phyloP scores from a whole-genome alignment of 1,140 invertebrate genomes.

The Calephelis virginiensis region DNA sequence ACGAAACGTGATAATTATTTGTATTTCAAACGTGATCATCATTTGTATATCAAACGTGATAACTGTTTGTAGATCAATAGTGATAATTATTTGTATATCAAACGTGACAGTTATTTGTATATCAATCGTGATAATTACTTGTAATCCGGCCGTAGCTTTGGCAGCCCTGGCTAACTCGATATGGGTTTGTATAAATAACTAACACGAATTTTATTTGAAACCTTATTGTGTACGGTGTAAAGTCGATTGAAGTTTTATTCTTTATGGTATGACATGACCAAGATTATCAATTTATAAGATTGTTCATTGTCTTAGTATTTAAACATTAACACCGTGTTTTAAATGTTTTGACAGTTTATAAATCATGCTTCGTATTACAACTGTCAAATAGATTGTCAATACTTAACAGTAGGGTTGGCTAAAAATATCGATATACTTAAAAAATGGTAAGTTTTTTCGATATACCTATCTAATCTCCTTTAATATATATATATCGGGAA shows the following conservation, averaged over 20 bases:
- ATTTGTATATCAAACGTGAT: too few relatives aligned
- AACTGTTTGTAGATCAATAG: too few relatives aligned
- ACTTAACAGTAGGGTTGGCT: too few relatives aligned
- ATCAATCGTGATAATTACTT: too few relatives aligned
- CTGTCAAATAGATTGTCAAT: slow-evolving; percentile 24
- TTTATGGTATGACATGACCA: slow-evolving; percentile 55
- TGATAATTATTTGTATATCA: too few relatives aligned
- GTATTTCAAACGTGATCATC: too few relatives aligned
- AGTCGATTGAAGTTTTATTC: slow-evolving; percentile 28
- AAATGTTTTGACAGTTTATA: slow-evolving; percentile 46
- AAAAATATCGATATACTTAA: too few relatives aligned
- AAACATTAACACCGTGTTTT: slow-evolving; percentile 62
- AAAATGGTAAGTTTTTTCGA: too few relatives aligned
- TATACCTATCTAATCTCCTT: too few relatives aligned
- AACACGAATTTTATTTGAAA: neutral
- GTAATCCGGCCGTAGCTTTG: neutral
- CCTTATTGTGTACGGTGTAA: neutral
- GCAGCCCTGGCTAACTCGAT: neutral
- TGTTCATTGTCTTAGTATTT: slow-evolving; percentile 69
- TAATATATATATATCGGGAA: too few relatives aligned
- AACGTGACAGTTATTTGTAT: too few relatives aligned
- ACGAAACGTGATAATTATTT: too few relatives aligned
- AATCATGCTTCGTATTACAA: slow-evolving; percentile 38
- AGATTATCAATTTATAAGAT: slow-evolving; percentile 75
- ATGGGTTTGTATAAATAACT: neutral